A percentile compares a stretch with the other conserved stretches of the same genome.
phyloP scores from a whole-genome alignment of 2,113 vertebrate genomes.

The Petromus typicus region DNA sequence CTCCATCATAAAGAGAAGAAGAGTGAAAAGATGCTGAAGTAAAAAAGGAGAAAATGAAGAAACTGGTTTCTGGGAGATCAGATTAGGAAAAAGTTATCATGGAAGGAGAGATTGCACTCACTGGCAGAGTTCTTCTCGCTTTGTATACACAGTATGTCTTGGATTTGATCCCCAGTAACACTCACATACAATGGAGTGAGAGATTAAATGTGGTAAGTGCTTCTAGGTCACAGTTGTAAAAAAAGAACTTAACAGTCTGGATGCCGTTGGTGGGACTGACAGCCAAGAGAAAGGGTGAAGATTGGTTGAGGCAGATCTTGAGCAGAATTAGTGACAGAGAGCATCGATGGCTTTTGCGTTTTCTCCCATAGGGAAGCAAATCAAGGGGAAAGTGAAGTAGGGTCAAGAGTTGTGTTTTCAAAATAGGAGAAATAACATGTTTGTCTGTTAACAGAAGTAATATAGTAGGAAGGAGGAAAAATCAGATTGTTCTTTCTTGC shows the following conservation, averaged over 20 bases:
- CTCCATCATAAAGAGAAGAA: neutral
- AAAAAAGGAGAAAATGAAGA: constrained; percentile 16
- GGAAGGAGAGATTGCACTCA: neutral
- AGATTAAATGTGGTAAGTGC: neutral
- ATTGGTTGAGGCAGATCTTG: neutral
- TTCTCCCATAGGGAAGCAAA: neutral
- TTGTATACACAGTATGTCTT: neutral
- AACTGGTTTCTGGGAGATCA: neutral
- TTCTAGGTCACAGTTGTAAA: neutral
- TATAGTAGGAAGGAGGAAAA: neutral
- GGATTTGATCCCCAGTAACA: neutral
- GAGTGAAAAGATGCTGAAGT: neutral
- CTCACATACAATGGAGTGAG: neutral
- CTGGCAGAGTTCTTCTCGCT: neutral
- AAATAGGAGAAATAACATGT: neutral
- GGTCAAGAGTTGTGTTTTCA: neutral
- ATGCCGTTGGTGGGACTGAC: neutral
- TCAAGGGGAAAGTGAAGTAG: neutral
- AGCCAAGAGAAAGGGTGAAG: neutral
- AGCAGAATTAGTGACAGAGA: neutral
- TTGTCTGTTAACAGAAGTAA: neutral
- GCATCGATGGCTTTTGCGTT: neutral
- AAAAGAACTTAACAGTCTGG: neutral
- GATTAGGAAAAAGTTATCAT: neutral
- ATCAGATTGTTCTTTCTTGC: neutral